Percentiles rank a stretch among this genome's conserved stretches.
phyloP scores from a whole-genome alignment of 2,113 vertebrate genomes.

The Dipodomys stephensi region DNA sequence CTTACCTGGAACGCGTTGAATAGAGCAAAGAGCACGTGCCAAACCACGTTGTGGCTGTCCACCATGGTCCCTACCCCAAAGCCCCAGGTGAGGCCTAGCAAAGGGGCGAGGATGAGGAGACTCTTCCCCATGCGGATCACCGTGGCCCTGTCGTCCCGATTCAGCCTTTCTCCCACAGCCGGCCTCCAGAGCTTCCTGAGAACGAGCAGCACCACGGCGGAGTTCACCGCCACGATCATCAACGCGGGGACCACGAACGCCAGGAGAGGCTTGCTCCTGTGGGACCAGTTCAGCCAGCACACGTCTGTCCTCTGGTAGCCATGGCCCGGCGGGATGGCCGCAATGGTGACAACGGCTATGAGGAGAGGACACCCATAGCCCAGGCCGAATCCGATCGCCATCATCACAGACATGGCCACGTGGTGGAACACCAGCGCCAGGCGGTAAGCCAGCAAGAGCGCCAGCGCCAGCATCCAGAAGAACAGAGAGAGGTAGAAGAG shows the following conservation, averaged over 20 bases:
- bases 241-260: constrained; percentile 90
- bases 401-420: constrained; percentile 84
- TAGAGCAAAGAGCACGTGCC: constrained; percentile 87
- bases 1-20: constrained; percentile 91
- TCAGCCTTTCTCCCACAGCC: constrained; percentile 75
- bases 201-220: constrained; percentile 87
- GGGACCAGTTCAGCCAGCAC: constrained; percentile 91
- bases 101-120: constrained; percentile 88
- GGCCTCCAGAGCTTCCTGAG: constrained; percentile 88
- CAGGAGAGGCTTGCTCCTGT: constrained; percentile 86
- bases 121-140: constrained; percentile 86
- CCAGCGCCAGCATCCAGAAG: constrained; percentile 92
- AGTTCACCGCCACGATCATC: constrained; percentile 87
- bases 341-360: constrained; percentile 88
- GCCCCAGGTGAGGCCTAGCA: constrained; percentile 91
- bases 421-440: constrained; percentile 88
- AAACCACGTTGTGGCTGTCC: constrained; percentile 10
- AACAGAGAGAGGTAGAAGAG: constrained; percentile 91
- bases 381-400: constrained; percentile 85
- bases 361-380: constrained; percentile 91
- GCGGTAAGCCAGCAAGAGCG: constrained; percentile 88
- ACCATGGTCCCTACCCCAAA: constrained; percentile 88
- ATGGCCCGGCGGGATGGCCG: constrained; percentile 79
- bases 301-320: constrained; percentile 78
- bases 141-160: constrained; percentile 81